Conservation (phyloP, 2,797 vertebrate genomes). For the Poliocrania exsul region DNA sequence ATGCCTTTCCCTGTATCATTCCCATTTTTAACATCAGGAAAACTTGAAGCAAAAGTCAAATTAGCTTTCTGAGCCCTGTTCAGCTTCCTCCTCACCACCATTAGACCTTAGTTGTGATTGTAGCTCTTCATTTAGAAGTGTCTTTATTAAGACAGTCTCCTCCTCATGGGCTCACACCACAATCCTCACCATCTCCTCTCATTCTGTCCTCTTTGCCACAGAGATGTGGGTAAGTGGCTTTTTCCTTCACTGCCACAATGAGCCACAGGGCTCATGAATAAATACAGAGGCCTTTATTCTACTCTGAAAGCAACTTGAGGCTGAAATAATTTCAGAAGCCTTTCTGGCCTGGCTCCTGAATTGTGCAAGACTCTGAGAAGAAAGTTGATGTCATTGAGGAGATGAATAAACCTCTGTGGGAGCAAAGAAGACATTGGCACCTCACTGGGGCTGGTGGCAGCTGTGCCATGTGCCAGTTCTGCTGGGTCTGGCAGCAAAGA, state of each 20-base stretch:
- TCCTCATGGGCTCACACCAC: not conserved
- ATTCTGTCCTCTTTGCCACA: not conserved
- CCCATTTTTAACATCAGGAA: not conserved
- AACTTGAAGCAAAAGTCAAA: not conserved
- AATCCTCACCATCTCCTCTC: not conserved
- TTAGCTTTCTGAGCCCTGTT: not conserved
- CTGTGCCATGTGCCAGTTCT: not conserved
- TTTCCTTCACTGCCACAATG: not conserved
- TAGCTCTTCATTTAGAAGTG: not conserved
- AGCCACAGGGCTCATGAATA: not conserved
- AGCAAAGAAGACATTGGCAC: not conserved
- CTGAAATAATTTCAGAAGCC: not conserved
- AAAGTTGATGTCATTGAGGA: not conserved
- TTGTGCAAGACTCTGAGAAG: not conserved
- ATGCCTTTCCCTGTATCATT: not conserved
- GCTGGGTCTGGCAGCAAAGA: not conserved
- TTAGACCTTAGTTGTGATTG: not conserved
- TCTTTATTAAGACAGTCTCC: not conserved
- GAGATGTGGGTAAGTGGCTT: not conserved
- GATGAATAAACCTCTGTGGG: not conserved
- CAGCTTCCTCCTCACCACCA: rapidly evolving
- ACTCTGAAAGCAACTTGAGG: not conserved
- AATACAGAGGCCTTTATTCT: not conserved
- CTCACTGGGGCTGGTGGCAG: not conserved
- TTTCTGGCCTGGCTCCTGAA: not conserved